Base-by-base conservation (phyloP, 2,888 invertebrate genomes). In the Cybosia mesomella region DNA sequence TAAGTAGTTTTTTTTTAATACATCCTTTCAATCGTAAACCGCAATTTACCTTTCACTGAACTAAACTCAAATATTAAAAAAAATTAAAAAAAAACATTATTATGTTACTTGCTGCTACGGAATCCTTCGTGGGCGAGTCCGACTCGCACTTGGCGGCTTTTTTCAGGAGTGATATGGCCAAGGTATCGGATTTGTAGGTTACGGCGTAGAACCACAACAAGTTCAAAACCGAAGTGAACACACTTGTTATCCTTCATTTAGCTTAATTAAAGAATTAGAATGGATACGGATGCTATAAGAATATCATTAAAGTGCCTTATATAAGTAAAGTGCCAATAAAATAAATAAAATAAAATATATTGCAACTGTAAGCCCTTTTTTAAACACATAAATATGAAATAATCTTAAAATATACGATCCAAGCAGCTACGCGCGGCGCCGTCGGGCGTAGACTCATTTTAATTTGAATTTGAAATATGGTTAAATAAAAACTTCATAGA, bases 401-500 rank as follows among this genome's bases (percentile, higher is more conserved):
- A n/a, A 49, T 49, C 49, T 49, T 49, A n/a, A 49, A 49, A 49
- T 49, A 49, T 49, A 49, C 49, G n/a, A 8, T 49, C n/a, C n/a
- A 49, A 8, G 49, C 49, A 8, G 49, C 49, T 18, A 2, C 49
- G 8, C 43, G 43, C 18, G 7, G 43, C 18, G 43, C 7, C 18
- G 49, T 9, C 49, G n/a, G 49, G 18, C 49, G n/a, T 49, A 49
- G 49, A 49, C n/a, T 9, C 49, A 49, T 49, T 49, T 49, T 49
- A 49, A 49, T 49, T 49, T 49, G 7, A 49, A 49, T 49, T 49
- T 49, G 49, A 73, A 66, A 75, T 71, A 61, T 77, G 62, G 79
- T 75, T 68, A 58, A 79, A 82, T 82, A 73, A 82, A 74, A 67
- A 82, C 69, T 82, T 76, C 73, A 72, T 66, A 82, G 73, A 71